phyloP scores from a whole-genome alignment of 1,140 invertebrate genomes.

The Spodoptera litura region DNA sequence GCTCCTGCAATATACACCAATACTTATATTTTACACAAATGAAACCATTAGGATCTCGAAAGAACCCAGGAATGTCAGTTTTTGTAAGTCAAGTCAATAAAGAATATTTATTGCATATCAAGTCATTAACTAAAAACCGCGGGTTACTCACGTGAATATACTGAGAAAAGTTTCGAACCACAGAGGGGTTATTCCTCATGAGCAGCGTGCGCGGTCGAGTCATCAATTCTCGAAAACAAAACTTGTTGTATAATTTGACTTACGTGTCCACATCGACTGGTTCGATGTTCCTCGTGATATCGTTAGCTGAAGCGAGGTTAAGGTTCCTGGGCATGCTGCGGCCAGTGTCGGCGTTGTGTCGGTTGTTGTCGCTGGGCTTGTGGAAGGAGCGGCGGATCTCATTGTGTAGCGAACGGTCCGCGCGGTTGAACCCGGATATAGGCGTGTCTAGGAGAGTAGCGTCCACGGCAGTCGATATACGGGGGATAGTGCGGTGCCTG shows the following conservation, averaged over 20 bases:
- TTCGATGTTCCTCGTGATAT: constrained; percentile 38
- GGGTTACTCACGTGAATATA: too few species aligned
- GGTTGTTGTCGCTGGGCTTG: constrained; percentile 47
- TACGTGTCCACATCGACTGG: constrained; percentile 30
- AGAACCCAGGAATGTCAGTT: too few species aligned
- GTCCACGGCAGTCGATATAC: constrained; percentile 77
- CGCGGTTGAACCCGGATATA: constrained; percentile 60
- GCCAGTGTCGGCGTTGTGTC: constrained; percentile 59
- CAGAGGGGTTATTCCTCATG: too few species aligned
- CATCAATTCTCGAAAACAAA: too few species aligned
- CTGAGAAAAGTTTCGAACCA: too few species aligned
- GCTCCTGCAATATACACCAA: neutral
- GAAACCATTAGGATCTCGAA: too few species aligned
- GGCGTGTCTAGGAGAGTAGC: constrained; percentile 60
- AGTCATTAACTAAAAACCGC: too few species aligned
- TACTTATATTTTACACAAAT: too few species aligned
- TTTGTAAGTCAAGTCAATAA: too few species aligned
- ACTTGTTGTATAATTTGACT: neutral
- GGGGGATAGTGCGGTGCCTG: constrained; percentile 82
- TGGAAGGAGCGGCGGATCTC: constrained; percentile 78
- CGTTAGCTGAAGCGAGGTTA: constrained; percentile 66
- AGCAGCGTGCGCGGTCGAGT: too few species aligned
- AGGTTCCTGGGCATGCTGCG: constrained; percentile 75
- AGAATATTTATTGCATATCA: too few species aligned
- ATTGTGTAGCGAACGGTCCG: constrained; percentile 63